Base-by-base conservation (phyloP, 2,797 vertebrate species). In the Neosalanx taihuensis region DNA sequence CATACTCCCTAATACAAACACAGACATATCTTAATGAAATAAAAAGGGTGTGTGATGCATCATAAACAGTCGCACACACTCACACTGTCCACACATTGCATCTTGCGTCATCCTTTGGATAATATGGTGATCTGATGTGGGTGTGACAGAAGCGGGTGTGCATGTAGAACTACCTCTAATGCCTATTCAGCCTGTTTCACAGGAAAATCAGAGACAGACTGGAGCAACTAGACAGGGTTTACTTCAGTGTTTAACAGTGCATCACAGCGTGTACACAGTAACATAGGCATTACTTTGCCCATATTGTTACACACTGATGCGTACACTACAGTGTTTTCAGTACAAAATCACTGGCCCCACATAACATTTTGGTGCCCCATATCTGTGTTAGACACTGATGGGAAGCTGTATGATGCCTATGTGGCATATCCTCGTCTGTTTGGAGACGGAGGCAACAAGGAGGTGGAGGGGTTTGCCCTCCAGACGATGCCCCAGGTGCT, bases 361-460 rank as follows among this genome's bases (percentile, higher is more conserved):
- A 3, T n/a, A 1, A 56, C 4, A 56, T 20, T 57, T 33, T 41
- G 6, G 18, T 6, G 35, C 13, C 23, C 33, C 26, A 26, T 7
- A 49, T 18, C 15, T 2, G 6, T 65, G 10, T 75, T 81, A 97
- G 95, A 89, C 84, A 88, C 85, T 51, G 95, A 97, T 82, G 95
- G 92, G 49, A 98, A 95, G 83, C 74, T 86, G 59, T 97, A 95
- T 33, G 96, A 97, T 72, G 97, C 96, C 3, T 98, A 96, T 0
- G 89, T 98, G 72, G 88, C 94, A 0, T 96, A 94, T 80, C 94
- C 95, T 3, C 92, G 89, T 75, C 84, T 87, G 53, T 57, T 72
- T 51, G 76, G 77, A n/a, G 66, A 57, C 4, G 87, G 78, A 13
- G 86, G 89, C 65, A 88, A 84, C n/a, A 79, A 89, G n/a, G 84